Conservation (phyloP, 2,888 invertebrate species). For the Rhyacophila evoluta region DNA sequence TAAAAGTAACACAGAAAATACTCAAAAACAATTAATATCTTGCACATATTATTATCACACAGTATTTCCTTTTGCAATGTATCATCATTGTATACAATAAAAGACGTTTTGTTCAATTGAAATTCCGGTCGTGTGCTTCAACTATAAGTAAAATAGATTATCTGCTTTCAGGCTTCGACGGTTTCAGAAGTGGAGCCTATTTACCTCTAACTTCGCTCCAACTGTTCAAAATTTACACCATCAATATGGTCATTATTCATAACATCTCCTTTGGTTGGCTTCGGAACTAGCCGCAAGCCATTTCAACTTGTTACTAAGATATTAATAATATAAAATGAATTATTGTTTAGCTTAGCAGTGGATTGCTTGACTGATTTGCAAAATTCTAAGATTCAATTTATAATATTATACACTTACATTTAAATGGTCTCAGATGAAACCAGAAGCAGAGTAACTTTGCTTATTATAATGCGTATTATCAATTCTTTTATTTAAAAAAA, state of each 20-base stretch:
- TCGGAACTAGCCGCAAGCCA: not conserved
- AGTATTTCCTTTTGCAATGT: too few relatives aligned
- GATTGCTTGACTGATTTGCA: too few relatives aligned
- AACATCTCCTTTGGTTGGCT: not conserved
- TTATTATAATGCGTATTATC: too few relatives aligned
- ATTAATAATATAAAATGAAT: not conserved
- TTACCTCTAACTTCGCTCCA: not conserved
- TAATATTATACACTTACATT: too few relatives aligned
- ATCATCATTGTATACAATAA: not conserved
- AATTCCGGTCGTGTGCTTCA: not conserved
- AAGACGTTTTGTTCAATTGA: not conserved
- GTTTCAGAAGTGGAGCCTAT: not conserved
- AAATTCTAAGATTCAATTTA: too few relatives aligned
- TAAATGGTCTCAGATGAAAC: too few relatives aligned
- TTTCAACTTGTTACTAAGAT: not conserved
- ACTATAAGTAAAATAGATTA: conserved; percentile 4
- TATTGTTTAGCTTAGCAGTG: not conserved
- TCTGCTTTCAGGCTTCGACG: not conserved
- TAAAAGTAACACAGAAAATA: too few relatives aligned
- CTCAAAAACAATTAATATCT: too few relatives aligned
- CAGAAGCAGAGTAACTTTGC: too few relatives aligned
- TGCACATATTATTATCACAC: too few relatives aligned
- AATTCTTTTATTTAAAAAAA: too few relatives aligned
- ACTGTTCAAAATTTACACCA: not conserved
- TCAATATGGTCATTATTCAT: not conserved